Conservation (phyloP, 2,113 vertebrate species). For the Pygoscelis antarcticus region DNA sequence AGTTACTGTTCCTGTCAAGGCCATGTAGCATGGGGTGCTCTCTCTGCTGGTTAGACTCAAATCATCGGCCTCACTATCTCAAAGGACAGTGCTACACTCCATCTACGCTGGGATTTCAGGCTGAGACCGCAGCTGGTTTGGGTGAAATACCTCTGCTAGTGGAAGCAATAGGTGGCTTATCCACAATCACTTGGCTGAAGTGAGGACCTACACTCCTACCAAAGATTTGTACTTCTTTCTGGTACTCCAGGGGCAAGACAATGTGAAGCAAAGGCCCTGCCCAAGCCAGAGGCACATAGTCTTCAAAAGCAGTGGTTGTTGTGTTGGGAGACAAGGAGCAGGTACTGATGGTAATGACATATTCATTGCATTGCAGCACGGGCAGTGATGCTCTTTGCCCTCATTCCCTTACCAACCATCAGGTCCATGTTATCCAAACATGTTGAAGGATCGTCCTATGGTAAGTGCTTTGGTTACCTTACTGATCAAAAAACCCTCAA, state of each 20-base stretch:
- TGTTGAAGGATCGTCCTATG: constrained; percentile 82
- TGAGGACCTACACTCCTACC: neutral
- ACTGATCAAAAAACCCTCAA: neutral
- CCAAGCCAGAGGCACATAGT: neutral
- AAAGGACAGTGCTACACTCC: neutral
- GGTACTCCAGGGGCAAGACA: neutral
- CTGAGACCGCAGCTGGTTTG: neutral
- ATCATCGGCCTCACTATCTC: neutral
- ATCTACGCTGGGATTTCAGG: accelerated
- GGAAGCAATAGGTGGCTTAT: neutral
- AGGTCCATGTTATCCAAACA: constrained; percentile 91
- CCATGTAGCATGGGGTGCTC: neutral
- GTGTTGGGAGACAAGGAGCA: neutral
- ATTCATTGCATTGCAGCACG: constrained; percentile 80
- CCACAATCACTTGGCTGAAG: neutral
- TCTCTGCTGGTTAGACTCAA: neutral
- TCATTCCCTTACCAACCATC: constrained; percentile 92
- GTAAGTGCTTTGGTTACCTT: constrained; percentile 74
- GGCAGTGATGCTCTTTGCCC: constrained; percentile 85
- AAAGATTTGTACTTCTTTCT: neutral
- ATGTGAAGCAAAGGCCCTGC: neutral
- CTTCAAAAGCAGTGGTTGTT: neutral
- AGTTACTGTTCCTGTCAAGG: neutral
- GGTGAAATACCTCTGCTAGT: neutral
- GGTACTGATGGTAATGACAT: neutral